phyloP scores from a whole-genome alignment of 2,797 vertebrate species.

The Chaetophractus vellerosus region DNA sequence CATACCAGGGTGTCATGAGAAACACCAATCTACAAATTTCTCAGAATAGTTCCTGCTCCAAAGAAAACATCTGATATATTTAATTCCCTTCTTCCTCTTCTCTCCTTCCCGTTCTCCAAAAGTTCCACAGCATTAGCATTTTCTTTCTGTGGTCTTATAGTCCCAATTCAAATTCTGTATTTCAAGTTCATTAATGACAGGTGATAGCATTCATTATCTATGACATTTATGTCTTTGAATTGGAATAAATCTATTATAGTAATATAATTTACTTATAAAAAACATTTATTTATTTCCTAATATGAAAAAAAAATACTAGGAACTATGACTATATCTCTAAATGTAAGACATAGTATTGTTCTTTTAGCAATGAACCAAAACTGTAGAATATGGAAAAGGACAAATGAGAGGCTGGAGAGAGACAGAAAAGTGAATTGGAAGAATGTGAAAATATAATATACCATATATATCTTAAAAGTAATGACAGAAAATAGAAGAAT shows the following conservation, averaged over 20 bases:
- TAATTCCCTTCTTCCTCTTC: not conserved
- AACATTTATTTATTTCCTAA: not conserved
- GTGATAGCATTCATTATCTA: not conserved
- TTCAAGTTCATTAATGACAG: not conserved
- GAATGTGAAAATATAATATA: not conserved
- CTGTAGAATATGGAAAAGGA: not conserved
- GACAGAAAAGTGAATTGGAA: not conserved
- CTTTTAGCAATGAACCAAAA: constrained; percentile 2
- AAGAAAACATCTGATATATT: not conserved
- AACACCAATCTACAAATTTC: not conserved
- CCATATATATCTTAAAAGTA: not conserved
- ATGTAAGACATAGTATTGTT: not conserved
- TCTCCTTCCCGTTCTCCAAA: not conserved
- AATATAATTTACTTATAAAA: not conserved
- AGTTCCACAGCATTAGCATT: not conserved
- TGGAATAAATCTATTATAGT: not conserved
- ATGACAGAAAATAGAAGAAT: not conserved
- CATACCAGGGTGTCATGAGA: not conserved
- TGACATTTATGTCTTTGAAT: not conserved
- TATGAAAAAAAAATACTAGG: not conserved
- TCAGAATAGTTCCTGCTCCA: not conserved
- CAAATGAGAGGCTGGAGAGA: not conserved
- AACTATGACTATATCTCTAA: not conserved
- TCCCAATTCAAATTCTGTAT: not conserved
- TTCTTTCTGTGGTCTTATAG: not conserved